These are phyloP conservation scores for Bembecia ichneumoniformis DNA, from an alignment of 2,888 invertebrate genomes.

Conservation along the genomic window DNA sequence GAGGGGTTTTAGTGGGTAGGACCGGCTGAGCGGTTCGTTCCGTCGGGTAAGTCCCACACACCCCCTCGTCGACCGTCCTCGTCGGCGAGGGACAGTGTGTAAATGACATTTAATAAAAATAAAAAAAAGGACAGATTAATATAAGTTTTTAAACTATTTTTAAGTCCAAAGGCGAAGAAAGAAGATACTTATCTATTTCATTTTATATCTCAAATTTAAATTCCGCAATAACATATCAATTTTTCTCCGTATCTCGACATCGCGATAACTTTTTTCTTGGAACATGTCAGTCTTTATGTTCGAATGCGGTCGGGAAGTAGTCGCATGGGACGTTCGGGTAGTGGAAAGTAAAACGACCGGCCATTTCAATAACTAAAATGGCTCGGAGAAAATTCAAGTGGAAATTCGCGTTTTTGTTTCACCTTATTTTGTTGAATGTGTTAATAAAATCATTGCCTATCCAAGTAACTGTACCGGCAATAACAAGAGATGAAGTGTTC, in stretches of 20 bases:
- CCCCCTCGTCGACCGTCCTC: no score
- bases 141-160: no score
- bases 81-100: no score
- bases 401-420: conserved; percentile 26
- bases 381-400: conserved; percentile 38
- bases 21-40: no score
- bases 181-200: background rate
- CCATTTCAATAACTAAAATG: conserved; percentile 34
- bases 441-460: conserved; percentile 30
- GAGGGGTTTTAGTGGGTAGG: no score
- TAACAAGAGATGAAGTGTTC: conserved; percentile 2
- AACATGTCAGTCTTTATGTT: conserved; percentile 21
- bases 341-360: conserved; percentile 18
- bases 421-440: conserved; percentile 25
- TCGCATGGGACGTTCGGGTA: conserved; percentile 23
- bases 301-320: conserved; percentile 16
- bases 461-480: conserved; percentile 1
- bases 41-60: no score
- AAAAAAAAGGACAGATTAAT: no score
- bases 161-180: no score
- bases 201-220: background rate
- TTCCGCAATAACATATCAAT: conserved; percentile 25
- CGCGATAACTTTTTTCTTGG: background rate
- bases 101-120: no score
- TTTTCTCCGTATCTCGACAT: background rate